Base-by-base conservation (phyloP, 2,797 vertebrate genomes). In the Sebastolobus alascanus region DNA sequence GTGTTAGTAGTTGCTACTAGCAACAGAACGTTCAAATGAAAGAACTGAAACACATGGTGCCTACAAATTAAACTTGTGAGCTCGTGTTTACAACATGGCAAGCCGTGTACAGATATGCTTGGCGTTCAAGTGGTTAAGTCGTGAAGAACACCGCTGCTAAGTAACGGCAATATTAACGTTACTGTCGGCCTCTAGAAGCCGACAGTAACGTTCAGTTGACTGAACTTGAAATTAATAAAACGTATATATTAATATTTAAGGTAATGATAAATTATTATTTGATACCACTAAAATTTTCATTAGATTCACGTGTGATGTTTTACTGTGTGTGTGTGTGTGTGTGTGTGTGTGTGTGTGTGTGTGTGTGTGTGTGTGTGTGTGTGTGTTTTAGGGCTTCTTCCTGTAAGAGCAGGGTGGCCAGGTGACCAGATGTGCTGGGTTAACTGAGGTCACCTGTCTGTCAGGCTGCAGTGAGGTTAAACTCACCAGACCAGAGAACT, bases 381-480 rank as follows among this genome's bases (percentile, higher is more conserved):
- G 58, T 73, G 77, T 27, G 68, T 73, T 38, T 74, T 64, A 70
- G 18, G 20, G 31, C 63, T 68, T 77, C 73, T 79, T 50, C 50
- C 66, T 86, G 27, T 58, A 20, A 65, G 73, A 83, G 65, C 82
- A 65, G 78, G 40, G 69, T 81, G 85, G 68, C 86, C 90, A 92
- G 76, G 65, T 89, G 86, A 31, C 70, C 90, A 92, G 69, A 87
- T 91, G 90, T 90, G 50, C 74, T 20, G 50, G 20, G 66, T 87
- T 84, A 83, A 84, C 52, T 63, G 25, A 18, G 64, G 75, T 90
- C 85, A 90, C 80, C 83, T 87, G 87, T 75, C 18, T 80, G 71
- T 74, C 66, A 65, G 68, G 60, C 9, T 55, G 25, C n/a, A 8
- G 31, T 33, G 61, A 78, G 25, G 69, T 85, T 55, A 73, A 74